Conservation (phyloP, 2,113 vertebrate species). For the Tragelaphus imberbis region DNA sequence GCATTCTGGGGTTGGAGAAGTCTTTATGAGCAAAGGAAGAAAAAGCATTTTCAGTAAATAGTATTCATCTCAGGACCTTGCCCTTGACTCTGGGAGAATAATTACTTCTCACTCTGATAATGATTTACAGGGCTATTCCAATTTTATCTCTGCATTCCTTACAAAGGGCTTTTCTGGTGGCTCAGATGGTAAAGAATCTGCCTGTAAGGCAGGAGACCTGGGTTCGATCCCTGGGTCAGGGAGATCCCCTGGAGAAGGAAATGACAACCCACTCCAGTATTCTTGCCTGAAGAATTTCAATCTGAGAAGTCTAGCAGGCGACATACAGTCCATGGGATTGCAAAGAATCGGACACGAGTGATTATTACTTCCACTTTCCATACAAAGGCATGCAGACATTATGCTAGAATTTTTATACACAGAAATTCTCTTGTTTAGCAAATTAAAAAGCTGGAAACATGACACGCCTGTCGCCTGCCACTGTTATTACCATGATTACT, state of each 20-base stretch:
- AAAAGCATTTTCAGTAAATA: constrained; percentile 15
- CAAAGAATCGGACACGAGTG: background rate
- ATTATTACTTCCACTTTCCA: background rate
- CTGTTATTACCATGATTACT: background rate
- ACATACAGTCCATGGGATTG: background rate
- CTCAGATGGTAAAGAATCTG: background rate
- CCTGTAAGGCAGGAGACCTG: background rate
- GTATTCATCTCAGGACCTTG: background rate
- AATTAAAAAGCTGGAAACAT: background rate
- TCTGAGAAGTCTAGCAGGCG: background rate
- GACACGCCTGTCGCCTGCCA: background rate
- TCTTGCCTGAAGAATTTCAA: background rate
- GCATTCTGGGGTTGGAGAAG: background rate
- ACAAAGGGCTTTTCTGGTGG: background rate
- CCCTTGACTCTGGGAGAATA: background rate
- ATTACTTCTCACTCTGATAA: background rate
- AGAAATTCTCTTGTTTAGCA: background rate
- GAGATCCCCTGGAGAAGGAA: background rate
- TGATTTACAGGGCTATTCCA: background rate
- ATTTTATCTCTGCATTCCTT: background rate
- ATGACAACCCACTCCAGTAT: background rate
- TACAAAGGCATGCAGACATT: background rate
- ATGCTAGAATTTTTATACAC: background rate
- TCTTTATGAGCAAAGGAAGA: background rate
- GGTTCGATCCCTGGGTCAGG: background rate